Base-by-base conservation (phyloP, 2,888 invertebrate species). In the Rotaria magnacalcarata region DNA sequence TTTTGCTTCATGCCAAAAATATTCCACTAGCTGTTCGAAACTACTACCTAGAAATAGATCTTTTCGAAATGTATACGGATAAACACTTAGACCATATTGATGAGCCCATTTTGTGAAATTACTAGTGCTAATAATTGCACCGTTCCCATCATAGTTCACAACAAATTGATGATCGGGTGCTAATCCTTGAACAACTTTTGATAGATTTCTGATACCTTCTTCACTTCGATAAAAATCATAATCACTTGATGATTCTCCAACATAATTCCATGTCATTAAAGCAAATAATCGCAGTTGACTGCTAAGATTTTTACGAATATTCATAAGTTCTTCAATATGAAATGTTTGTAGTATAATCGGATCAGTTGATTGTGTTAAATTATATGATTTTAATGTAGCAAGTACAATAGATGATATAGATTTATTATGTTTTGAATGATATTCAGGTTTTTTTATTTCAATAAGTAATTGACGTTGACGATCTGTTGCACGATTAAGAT, bases 401-500 rank as follows among this genome's bases (percentile, higher is more conserved):
- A 43, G 0, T 11, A 80, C 47, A 47, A 80, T 47, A 3, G 8
- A 14, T 80, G 80, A 80, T 11, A 80, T 80, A 6, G n/a, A 80
- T 80, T 24, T 21, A 80, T 47, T 47, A 14, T 80, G 4, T 80
- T 47, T 10, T 24, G 11, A 14, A 47, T 80, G 80, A 80, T 47
- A 80, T 80, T 80, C 80, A 43, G 80, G 80, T n/a, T 80, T 47
- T 47, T 80, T 80, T 80, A 80, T 80, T 47, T 80, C 80, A 47
- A 80, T 80, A 11, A 80, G 14, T 47, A 80, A 80, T 43, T 47
- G 2, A 19, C 47, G 43, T 47, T 47, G 21, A 47, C 47, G 43
- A 47, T n/a, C 47, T 80, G 80, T 80, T 47, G 80, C 80, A 80
- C 19, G 2, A 47, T 80, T 80, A 47, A 80, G 47, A 47, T 47